Conservation (phyloP, 2,113 vertebrate genomes). For the Alethe castanea region DNA sequence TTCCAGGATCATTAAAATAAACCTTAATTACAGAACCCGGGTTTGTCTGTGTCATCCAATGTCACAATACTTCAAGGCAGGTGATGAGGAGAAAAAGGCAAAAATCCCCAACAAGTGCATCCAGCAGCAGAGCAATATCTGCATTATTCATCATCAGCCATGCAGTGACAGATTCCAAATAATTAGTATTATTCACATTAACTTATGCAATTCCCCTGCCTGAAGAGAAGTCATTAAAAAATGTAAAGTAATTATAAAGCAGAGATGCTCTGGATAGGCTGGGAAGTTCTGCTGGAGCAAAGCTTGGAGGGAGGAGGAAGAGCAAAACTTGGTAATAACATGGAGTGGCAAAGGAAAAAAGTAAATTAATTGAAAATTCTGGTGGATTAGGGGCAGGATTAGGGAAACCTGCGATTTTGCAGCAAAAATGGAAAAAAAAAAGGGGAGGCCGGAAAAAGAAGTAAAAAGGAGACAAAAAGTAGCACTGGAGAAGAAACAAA, state of each 20-base stretch:
- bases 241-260: neutral
- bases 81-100: neutral
- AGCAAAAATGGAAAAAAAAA: neutral
- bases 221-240: neutral
- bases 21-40: slow-evolving; percentile 28
- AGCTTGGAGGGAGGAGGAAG: neutral
- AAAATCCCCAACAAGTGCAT: neutral
- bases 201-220: slow-evolving; percentile 27
- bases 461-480: neutral
- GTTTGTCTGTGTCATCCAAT: slow-evolving; percentile 7
- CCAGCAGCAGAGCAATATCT: slow-evolving; percentile 2
- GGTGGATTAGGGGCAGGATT: too few species aligned
- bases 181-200: slow-evolving; percentile 48
- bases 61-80: slow-evolving; percentile 55
- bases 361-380: neutral
- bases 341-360: neutral
- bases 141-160: slow-evolving; percentile 61
- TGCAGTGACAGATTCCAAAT: slow-evolving; percentile 50
- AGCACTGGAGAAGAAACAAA: neutral
- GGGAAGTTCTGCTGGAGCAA: neutral
- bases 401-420: neutral
- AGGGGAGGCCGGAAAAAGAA: fast-evolving
- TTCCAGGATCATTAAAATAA: slow-evolving; percentile 1
- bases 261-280: neutral
- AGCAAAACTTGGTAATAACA: neutral